Evolutionary conservation across 2,888 invertebrate genomes (phyloP).

Genomic region (Caenorhabditis afra): DNA sequence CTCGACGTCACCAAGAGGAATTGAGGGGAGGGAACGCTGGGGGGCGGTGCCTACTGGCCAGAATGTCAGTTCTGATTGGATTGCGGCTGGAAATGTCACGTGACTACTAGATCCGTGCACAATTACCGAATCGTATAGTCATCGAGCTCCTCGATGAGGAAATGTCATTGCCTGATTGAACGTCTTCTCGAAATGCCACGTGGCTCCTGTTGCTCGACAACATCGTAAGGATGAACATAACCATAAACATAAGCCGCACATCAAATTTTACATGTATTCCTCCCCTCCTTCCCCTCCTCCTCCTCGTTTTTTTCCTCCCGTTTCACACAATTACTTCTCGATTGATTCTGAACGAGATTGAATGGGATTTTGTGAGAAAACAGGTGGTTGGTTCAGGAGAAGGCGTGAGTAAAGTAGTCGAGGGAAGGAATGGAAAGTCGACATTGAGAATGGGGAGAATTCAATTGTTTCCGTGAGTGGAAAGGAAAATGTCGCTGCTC

Average conservation of each 20-base stretch:
- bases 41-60: too few relatives aligned
- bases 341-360: conserved; percentile 33
- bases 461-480: conserved; percentile 27
- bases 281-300: too few relatives aligned
- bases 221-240: conserved; percentile 47
- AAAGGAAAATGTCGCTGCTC: conserved; percentile 9
- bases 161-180: background rate
- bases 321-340: conserved; percentile 46
- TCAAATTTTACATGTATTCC: conserved; percentile 44
- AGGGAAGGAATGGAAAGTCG: background rate
- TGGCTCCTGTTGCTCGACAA: conserved; percentile 12
- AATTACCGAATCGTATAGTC: too few relatives aligned
- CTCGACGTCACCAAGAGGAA: background rate
- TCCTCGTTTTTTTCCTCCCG: background rate
- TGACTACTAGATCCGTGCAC: too few relatives aligned
- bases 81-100: background rate
- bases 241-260: conserved; percentile 52
- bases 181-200: conserved; percentile 8
- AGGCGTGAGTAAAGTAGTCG: background rate
- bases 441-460: conserved; percentile 8
- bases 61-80: conserved; percentile 1
- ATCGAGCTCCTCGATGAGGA: too few relatives aligned
- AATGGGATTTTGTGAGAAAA: conserved; percentile 31
- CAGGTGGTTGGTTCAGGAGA: conserved; percentile 13
- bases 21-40: background rate